Base-by-base conservation (phyloP, 2,113 vertebrate species). In the Burhinus bistriatus region DNA sequence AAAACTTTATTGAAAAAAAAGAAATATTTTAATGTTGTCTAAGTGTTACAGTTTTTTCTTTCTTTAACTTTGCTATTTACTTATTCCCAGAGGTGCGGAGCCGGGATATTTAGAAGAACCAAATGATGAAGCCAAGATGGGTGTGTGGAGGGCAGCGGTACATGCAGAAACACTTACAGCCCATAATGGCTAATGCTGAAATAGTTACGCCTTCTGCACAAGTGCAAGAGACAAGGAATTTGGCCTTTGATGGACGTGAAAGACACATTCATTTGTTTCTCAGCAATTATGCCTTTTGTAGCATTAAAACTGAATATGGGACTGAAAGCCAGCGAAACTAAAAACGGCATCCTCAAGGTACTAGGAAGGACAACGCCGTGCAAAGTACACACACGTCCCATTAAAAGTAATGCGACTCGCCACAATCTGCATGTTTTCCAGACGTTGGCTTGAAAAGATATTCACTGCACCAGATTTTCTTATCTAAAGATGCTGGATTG, bases 61-160 rank as follows among this genome's bases (percentile, higher is more conserved):
- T 44, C 55, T 47, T 29, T 8, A 51, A 26, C 11, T 79, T 64
- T 32, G 22, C 54, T 72, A 51, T 76, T 69, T 36, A 30, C 9
- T 81, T 87, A 38, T 29, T 85, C 30, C 59, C 29, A 34, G 3
- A 40, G 57, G 52, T 21, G 16, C 29, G 16, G 71, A 45, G 52
- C 15, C 4, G 0, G 9, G 17, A 18, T 1, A 34, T 7, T 13
- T 18, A 11, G 26, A 45, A 73, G 45, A 66, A 82, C 34, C 26
- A 49, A 59, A 25, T 0, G 30, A 36, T 3, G 42, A 86, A 38
- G 34, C 57, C 38, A 21, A 16, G 1, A 12, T 4, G 59, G 12
- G 55, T 27, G 51, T 16, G 68, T 21, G 57, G 79, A 77, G 27
- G 34, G 54, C 14, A 40, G 17, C 0, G 38, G 9, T 89, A 36